Conservation (phyloP, 2,888 invertebrate genomes). For the Rugalucina vietnamica region DNA sequence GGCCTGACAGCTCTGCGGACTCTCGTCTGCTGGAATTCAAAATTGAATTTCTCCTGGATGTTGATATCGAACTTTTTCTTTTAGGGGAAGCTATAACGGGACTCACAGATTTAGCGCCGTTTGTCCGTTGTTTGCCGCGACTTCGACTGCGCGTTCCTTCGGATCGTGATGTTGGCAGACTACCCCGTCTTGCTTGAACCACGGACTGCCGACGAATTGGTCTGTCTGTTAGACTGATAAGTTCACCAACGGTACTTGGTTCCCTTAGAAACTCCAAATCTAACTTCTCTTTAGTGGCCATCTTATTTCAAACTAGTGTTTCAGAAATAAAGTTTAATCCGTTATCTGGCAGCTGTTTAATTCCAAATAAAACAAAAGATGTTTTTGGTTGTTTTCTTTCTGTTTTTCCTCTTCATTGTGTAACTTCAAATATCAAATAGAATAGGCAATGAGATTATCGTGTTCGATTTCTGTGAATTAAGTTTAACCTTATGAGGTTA, state of each 20-base stretch:
- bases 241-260: not conserved
- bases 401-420: no score
- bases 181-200: not conserved
- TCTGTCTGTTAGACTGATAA: not conserved
- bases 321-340: not conserved
- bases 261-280: not conserved
- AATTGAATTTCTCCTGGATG: not conserved
- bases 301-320: not conserved
- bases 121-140: not conserved
- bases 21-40: not conserved
- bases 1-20: not conserved
- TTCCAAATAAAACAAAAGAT: no score
- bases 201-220: not conserved
- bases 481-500: not conserved
- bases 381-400: no score
- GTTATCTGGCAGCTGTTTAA: no score
- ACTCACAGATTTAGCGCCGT: not conserved
- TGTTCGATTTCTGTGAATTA: no score
- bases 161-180: not conserved
- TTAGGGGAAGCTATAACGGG: not conserved
- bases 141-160: not conserved
- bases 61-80: not conserved
- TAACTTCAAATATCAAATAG: no score
- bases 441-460: no score
- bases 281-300: not conserved